Conservation (phyloP, 2,113 vertebrate genomes). For the Axis porcinus region DNA sequence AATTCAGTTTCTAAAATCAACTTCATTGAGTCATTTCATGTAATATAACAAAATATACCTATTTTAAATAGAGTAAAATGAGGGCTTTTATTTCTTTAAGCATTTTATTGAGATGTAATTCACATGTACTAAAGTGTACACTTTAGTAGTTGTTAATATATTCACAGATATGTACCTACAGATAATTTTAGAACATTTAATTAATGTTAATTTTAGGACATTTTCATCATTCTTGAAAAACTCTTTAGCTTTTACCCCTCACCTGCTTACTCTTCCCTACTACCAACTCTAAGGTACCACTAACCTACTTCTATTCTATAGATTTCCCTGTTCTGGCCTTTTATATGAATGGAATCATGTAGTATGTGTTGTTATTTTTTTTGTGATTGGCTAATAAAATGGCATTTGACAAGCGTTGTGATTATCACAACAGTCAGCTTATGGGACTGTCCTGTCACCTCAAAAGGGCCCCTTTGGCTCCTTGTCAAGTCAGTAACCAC, state of each 20-base stretch:
- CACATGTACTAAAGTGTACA: neutral
- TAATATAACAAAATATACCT: neutral
- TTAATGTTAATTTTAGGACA: neutral
- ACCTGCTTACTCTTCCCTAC: neutral
- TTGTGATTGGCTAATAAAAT: neutral
- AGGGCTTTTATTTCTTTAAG: neutral
- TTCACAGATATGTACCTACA: neutral
- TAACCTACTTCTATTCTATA: neutral
- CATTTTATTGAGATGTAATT: neutral
- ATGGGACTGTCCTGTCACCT: neutral
- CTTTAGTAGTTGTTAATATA: neutral
- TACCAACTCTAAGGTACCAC: neutral
- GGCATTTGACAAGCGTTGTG: neutral
- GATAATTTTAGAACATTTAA: neutral
- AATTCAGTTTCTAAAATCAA: neutral
- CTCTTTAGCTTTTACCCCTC: neutral
- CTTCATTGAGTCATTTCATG: neutral
- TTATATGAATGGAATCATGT: neutral
- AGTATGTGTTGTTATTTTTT: neutral
- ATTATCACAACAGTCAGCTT: neutral
- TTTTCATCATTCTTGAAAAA: neutral
- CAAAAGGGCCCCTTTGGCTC: neutral
- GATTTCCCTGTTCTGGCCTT: neutral
- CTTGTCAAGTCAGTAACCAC: neutral
- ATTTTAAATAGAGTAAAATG: constrained; percentile 18